These are phyloP conservation scores for Zhuqinia jingwanae DNA, from an alignment of 2,888 invertebrate genomes.

Conservation along the genomic window DNA sequence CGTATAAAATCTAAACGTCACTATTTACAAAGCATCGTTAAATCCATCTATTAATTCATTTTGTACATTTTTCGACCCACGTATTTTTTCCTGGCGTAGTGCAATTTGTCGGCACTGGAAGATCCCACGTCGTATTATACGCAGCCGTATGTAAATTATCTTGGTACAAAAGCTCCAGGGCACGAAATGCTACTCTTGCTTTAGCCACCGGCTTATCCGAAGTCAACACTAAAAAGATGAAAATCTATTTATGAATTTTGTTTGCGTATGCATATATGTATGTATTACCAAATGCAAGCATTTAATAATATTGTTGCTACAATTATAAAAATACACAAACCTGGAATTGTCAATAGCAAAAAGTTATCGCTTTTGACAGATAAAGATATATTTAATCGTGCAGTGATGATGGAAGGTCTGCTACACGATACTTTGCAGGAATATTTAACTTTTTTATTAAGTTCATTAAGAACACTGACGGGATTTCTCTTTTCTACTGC, in stretches of 20 bases:
- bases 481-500: background rate
- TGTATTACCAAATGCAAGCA: background rate
- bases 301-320: background rate
- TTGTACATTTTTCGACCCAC: background rate
- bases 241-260: background rate
- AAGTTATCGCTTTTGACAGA: background rate
- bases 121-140: slow-evolving; percentile 1
- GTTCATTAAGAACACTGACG: background rate
- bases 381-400: slow-evolving; percentile 10
- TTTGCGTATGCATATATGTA: background rate
- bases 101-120: background rate
- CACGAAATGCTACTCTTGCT: slow-evolving; percentile 14
- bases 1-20: background rate
- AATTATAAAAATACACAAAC: background rate
- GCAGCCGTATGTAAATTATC: background rate
- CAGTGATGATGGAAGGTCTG: background rate
- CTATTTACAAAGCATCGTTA: background rate
- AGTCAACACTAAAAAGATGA: background rate
- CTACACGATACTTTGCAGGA: background rate
- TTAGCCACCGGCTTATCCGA: slow-evolving; percentile 8
- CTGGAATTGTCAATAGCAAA: background rate
- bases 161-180: slow-evolving; percentile 1
- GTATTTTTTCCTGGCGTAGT: background rate
- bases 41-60: background rate
- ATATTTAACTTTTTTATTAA: background rate